phyloP scores from a whole-genome alignment of 2,113 vertebrate species.

The Columbina picui region DNA sequence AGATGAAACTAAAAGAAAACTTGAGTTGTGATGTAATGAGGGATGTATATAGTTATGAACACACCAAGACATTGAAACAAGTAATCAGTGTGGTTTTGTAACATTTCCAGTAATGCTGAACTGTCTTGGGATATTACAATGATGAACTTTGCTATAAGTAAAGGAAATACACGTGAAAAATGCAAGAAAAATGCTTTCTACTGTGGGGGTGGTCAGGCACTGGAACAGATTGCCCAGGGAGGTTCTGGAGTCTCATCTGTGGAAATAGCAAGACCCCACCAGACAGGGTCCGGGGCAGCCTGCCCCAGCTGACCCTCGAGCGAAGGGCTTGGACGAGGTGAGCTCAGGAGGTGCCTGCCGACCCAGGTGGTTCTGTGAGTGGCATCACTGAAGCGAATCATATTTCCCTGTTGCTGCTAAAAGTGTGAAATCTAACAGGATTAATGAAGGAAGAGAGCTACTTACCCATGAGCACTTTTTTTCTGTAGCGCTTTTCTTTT shows the following conservation, averaged over 20 bases:
- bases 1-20: not conserved
- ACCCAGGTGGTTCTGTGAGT: not conserved
- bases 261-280: not conserved
- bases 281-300: accelerated
- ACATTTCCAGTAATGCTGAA: not conserved
- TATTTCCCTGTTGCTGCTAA: not conserved
- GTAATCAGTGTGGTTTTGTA: not conserved
- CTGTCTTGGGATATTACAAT: not conserved
- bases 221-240: not conserved
- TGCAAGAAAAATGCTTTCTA: not conserved
- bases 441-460: not conserved
- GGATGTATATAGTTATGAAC: not conserved
- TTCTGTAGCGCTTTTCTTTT: not conserved
- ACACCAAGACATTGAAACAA: not conserved
- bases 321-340: not conserved
- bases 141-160: not conserved
- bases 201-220: not conserved
- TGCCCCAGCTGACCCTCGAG: not conserved
- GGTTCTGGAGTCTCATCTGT: not conserved
- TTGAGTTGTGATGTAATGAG: not conserved
- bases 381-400: not conserved
- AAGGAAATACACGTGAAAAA: not conserved
- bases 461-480: accelerated
- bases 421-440: not conserved
- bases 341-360: not conserved